Base-by-base conservation (phyloP, 2,113 vertebrate genomes). In the Camelus bactrianus region DNA sequence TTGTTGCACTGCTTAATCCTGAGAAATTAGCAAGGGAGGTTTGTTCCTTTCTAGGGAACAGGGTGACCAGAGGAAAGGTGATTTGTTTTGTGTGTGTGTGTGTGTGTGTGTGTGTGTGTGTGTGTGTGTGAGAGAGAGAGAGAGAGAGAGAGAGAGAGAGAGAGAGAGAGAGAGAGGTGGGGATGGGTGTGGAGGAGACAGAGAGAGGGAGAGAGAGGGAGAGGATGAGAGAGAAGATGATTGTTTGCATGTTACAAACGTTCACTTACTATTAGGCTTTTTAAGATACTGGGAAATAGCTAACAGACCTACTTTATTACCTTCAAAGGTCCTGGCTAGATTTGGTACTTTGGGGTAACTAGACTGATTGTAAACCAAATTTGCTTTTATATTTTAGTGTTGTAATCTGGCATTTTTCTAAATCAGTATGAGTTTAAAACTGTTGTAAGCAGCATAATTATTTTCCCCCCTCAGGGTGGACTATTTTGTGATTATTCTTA, bases 401-500 rank as follows among this genome's bases (percentile, higher is more conserved):
- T 64, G 50, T 70, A 86, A 79, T 83, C 22, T 93, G 80, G 32
- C 82, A 56, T 64, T 97, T 95, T 96, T 93, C 69, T 93, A 91
- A 83, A 86, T 62, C n/a, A 86, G 22, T 91, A 26, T 93, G 67
- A 89, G 24, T 89, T 96, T 93, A 83, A 94, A 93, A 77, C 28
- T 28, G 87, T 50, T 94, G 38, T 89, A 92, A 83, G 22, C 52
- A 93, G 19, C 22, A 48, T 91, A 86, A 95, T 93, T 95, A 62
- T 79, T 85, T 79, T 48, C 9, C 24, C 77, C 19, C 65, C 7
- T 93, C 7, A 58, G 64, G 54, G 38, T 42, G 69, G 48, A 88
- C n/a, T 91, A 56, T 97, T 93, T 35, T 93, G 56, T 95, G 62
- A 76, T 91, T 35, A 94, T 96, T 95, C 60, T 93, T 92, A 62